Evolutionary conservation across 2,113 vertebrate genomes (phyloP).

Genomic region (Pterocles orientalis): DNA sequence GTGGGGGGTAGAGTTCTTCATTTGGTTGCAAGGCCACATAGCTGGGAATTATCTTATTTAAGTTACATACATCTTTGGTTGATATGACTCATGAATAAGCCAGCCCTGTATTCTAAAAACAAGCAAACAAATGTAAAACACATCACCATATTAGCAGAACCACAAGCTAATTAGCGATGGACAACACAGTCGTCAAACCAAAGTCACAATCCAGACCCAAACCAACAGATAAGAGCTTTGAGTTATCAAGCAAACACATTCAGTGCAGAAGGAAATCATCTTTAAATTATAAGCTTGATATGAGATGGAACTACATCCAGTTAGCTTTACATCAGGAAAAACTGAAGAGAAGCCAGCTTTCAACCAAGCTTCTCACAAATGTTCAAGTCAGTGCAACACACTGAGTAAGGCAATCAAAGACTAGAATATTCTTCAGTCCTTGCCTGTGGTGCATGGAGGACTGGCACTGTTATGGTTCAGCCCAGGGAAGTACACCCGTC

Average conservation of each 20-base stretch:
- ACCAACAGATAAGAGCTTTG: neutral
- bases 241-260: neutral
- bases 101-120: neutral
- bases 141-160: neutral
- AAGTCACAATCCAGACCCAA: neutral
- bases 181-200: neutral
- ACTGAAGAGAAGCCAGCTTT: neutral
- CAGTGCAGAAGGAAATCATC: neutral
- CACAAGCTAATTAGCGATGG: neutral
- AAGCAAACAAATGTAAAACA: constrained; percentile 2
- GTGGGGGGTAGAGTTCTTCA: neutral
- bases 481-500: neutral
- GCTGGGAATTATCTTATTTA: neutral
- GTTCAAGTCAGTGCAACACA: neutral
- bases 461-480: neutral
- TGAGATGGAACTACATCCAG: neutral
- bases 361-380: neutral
- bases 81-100: neutral
- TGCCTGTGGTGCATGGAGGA: neutral
- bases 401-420: neutral
- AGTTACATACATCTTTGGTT: neutral
- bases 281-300: neutral
- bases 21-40: neutral
- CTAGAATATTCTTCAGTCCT: neutral
- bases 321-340: neutral